Evolutionary conservation across 2,797 vertebrate species (phyloP).

Genomic region (Chiroxiphia lanceolata): DNA sequence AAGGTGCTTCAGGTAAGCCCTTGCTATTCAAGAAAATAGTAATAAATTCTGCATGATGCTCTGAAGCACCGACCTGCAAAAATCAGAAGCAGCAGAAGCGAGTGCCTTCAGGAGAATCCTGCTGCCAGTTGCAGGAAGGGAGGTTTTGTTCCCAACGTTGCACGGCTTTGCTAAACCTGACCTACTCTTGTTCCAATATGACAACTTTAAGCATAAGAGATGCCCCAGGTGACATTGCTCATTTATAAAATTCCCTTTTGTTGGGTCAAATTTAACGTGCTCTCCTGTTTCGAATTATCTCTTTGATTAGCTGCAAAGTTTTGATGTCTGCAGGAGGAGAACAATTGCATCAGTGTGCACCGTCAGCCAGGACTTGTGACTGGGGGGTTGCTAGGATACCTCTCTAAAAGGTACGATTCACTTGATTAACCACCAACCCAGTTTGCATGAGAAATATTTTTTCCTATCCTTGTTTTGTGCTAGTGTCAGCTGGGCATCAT

Average conservation of each 20-base stretch:
- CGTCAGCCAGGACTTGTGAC: constrained; percentile 60
- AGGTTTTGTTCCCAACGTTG: not conserved
- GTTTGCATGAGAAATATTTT: constrained; percentile 65
- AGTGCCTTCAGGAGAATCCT: not conserved
- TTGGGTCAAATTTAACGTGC: constrained; percentile 43
- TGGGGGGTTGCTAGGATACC: constrained; percentile 76
- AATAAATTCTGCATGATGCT: not conserved
- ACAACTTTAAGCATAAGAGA: not conserved
- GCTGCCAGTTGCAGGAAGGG: not conserved
- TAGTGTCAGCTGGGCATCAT: not conserved
- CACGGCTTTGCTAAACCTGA: not conserved
- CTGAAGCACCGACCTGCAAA: not conserved
- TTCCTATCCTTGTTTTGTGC: constrained; percentile 45
- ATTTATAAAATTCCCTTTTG: constrained; percentile 41
- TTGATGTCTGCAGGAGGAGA: constrained; percentile 67
- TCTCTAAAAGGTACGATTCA: constrained; percentile 68
- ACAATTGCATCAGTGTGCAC: constrained; percentile 61
- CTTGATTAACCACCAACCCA: constrained; percentile 69
- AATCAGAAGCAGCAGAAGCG: rapidly evolving
- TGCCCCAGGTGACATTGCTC: not conserved
- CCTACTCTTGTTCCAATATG: not conserved
- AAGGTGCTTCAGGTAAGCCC: not conserved
- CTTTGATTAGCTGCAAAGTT: constrained; percentile 72
- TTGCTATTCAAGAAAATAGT: not conserved
- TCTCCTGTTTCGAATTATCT: constrained; percentile 58